Evolutionary conservation across 2,113 vertebrate genomes (phyloP).

Genomic region (Charina bottae): DNA sequence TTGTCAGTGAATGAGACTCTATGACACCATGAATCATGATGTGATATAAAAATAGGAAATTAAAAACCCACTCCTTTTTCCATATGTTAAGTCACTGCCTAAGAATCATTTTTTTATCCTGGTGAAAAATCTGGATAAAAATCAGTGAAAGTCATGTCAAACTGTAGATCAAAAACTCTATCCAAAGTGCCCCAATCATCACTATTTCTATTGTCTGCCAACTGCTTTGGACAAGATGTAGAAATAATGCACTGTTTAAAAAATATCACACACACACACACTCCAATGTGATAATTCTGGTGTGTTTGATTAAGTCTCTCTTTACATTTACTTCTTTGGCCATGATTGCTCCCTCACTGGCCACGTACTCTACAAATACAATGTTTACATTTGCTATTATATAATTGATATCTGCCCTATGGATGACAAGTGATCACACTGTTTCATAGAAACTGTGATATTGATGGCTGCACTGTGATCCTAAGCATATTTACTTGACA

Average conservation of each 20-base stretch:
- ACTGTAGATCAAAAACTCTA: conserved; percentile 25
- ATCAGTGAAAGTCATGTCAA: conserved; percentile 3
- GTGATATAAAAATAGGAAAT: conserved; percentile 47
- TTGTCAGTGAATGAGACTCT: conserved; percentile 8
- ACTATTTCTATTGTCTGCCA: conserved; percentile 11
- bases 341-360: neutral
- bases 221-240: neutral
- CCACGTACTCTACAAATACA: neutral
- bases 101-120: neutral
- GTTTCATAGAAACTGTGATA: neutral
- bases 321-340: neutral
- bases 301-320: neutral
- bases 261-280: neutral
- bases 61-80: conserved; percentile 46
- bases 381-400: conserved; percentile 28
- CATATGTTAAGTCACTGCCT: conserved; percentile 38
- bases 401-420: neutral
- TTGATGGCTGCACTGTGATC: neutral
- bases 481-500: neutral
- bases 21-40: neutral
- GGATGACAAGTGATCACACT: neutral
- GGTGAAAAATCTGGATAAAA: neutral
- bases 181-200: conserved; percentile 19
- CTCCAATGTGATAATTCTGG: neutral
- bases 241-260: conserved; percentile 2